Evolutionary conservation across 2,888 invertebrate species (phyloP), one percentile per base, ranked within the genome.

Genomic region (Xanthorhoe spadicearia): DNA sequence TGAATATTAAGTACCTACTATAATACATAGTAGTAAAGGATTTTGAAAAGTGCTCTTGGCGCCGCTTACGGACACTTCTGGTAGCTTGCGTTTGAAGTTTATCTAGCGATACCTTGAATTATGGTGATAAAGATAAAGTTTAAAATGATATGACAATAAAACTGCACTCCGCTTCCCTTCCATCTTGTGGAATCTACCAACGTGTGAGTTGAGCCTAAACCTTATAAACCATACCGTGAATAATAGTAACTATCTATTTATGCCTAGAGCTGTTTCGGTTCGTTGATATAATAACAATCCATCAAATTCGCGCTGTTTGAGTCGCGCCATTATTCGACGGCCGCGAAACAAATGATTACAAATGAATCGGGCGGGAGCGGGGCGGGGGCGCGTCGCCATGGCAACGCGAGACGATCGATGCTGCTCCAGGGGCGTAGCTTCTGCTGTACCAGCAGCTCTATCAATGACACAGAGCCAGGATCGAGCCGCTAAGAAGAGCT

Each of bases 271-370:
- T 52, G 54, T 32, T 18, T 18, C 61, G 53, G 23, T 23, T 23
- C 49, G 54, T 55, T 8, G 28, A 35, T 35, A 17, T 23, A 55
- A 62, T 50, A 66, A 51, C 82, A 83, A 91, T 91, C 86, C 83
- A 91, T 92, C 89, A 91, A 88, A 88, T 87, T 88, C 83, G 77
- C 85, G 78, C 83, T 79, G 82, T 89, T 88, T 87, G 88, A 89
- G 85, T 84, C 86, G 82, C 79, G 79, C 86, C 88, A 87, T 89
- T 88, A 90, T 91, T 87, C 87, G 88, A 87, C 82, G 84, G 85
- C 84, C 82, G 85, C 87, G 89, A 92, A 93, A 92, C 92, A 93
- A 93, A 93, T 91, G 92, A 92, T 92, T 89, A 92, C 92, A 92
- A 92, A 92, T 92, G 92, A 90, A 90, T 88, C 81, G 84, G 82